These are phyloP conservation scores for Hydropsyche betteni DNA, from an alignment of 2,888 invertebrate species.

Conservation along the genomic window DNA sequence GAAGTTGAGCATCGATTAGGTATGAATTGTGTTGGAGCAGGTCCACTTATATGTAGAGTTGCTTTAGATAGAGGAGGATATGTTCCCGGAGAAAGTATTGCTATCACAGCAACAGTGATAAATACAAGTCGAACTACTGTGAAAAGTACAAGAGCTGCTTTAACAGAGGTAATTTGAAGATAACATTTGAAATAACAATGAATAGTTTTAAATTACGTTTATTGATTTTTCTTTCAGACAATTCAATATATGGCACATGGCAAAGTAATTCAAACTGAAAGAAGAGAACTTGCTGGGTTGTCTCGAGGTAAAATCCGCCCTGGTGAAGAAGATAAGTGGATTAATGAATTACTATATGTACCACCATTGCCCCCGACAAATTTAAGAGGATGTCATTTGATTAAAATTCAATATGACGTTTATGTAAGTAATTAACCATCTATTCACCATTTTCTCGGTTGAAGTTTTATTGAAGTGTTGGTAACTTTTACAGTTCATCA, in stretches of 20 bases:
- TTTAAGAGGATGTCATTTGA: slow-evolving; percentile 91
- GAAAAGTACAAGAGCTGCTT: slow-evolving; percentile 83
- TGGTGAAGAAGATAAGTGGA: slow-evolving; percentile 85
- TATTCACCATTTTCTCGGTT: slow-evolving; percentile 11
- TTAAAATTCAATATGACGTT: slow-evolving; percentile 92
- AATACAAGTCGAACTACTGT: slow-evolving; percentile 89
- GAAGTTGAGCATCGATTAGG: slow-evolving; percentile 92
- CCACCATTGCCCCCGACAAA: slow-evolving; percentile 95
- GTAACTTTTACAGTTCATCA: slow-evolving; percentile 75
- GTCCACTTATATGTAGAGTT: slow-evolving; percentile 86
- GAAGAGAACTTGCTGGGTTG: slow-evolving; percentile 82
- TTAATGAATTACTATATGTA: slow-evolving; percentile 87
- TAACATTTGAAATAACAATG: background rate
- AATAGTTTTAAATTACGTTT: background rate
- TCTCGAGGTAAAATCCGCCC: slow-evolving; percentile 83
- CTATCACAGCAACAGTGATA: slow-evolving; percentile 82
- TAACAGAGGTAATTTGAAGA: slow-evolving; percentile 70
- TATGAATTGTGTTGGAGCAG: slow-evolving; percentile 87
- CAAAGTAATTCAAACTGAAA: slow-evolving; percentile 87
- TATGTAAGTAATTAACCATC: slow-evolving; percentile 72
- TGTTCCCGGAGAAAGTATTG: slow-evolving; percentile 93
- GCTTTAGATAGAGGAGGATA: slow-evolving; percentile 91
- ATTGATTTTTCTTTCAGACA: slow-evolving; percentile 67
- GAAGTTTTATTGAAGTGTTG: slow-evolving; percentile 27
- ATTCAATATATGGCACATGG: slow-evolving; percentile 89